Conservation (phyloP, 1,140 invertebrate genomes). For the Conopomorpha cramerella region DNA sequence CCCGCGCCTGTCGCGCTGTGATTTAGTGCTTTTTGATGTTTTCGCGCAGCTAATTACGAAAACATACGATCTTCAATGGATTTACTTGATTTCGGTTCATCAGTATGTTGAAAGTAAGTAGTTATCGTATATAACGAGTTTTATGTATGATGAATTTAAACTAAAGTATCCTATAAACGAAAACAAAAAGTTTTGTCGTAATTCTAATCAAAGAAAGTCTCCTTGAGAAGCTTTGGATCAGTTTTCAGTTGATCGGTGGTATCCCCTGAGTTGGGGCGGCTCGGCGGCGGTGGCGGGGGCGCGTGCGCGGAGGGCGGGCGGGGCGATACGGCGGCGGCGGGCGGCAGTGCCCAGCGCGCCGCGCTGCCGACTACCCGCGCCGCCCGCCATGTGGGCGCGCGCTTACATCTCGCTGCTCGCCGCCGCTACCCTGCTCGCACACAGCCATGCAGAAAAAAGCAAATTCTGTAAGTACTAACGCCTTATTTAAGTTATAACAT, state of each 20-base stretch:
- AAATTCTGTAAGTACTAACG: constrained; percentile 50
- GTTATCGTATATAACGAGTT: background rate
- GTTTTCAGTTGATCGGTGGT: background rate
- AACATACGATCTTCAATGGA: too few relatives aligned
- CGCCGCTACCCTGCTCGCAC: constrained; percentile 15
- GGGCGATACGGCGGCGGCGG: constrained; percentile 19
- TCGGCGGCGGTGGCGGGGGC: constrained; percentile 9
- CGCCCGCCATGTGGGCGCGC: constrained; percentile 41
- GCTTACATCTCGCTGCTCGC: constrained; percentile 23
- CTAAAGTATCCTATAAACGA: background rate
- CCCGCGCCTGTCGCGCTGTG: too few relatives aligned
- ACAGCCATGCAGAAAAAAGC: constrained; percentile 45
- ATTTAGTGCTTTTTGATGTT: too few relatives aligned
- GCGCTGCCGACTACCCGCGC: constrained; percentile 28
- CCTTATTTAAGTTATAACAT: too few relatives aligned
- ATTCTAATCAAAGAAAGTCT: too few relatives aligned
- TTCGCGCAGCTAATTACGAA: too few relatives aligned
- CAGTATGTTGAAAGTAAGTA: too few relatives aligned
- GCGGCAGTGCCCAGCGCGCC: constrained; percentile 38
- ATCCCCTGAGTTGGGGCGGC: constrained; percentile 8
- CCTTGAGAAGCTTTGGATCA: too few relatives aligned
- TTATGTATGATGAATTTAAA: background rate
- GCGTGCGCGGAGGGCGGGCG: constrained; percentile 5
- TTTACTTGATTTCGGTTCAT: too few relatives aligned
- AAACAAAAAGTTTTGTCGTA: too few relatives aligned